phyloP scores from a whole-genome alignment of 2,797 vertebrate genomes.

The Trematomus bernacchii region DNA sequence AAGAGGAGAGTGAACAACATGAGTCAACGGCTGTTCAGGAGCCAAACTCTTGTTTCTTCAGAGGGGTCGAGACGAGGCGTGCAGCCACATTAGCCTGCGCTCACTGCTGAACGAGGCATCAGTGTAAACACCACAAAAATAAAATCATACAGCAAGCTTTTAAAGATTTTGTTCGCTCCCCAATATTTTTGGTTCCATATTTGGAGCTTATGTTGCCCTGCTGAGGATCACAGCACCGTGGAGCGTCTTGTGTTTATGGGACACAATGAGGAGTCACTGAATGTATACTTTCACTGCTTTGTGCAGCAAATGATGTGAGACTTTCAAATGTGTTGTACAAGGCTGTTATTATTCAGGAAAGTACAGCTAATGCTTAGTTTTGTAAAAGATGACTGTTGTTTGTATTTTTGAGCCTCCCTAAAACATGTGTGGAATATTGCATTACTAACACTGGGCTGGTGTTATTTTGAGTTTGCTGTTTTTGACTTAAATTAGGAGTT shows the following conservation, averaged over 20 bases:
- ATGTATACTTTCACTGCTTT: constrained; percentile 27
- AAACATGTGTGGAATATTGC: neutral
- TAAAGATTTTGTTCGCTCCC: constrained; percentile 48
- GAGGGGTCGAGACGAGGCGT: constrained; percentile 12
- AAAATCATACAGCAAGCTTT: constrained; percentile 42
- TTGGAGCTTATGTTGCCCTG: constrained; percentile 61
- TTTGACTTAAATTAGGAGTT: neutral
- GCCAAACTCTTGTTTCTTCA: constrained; percentile 50
- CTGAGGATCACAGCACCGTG: constrained; percentile 25
- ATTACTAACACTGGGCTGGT: neutral
- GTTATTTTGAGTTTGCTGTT: neutral
- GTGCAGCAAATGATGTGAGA: constrained; percentile 25
- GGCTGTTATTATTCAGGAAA: neutral
- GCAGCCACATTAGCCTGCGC: constrained; percentile 3
- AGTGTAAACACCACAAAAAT: constrained; percentile 56
- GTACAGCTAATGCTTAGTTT: neutral
- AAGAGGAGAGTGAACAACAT: constrained; percentile 33
- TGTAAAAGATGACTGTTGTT: too few relatives aligned
- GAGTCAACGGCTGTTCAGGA: constrained; percentile 47
- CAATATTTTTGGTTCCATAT: constrained; percentile 70
- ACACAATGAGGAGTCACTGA: constrained; percentile 56
- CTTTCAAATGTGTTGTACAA: constrained; percentile 18
- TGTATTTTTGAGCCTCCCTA: neutral
- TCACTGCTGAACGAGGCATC: constrained; percentile 20
- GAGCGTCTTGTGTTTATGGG: constrained; percentile 74